Evolutionary conservation across 2,888 invertebrate species (phyloP).

Genomic region (Sepiola atlantica): DNA sequence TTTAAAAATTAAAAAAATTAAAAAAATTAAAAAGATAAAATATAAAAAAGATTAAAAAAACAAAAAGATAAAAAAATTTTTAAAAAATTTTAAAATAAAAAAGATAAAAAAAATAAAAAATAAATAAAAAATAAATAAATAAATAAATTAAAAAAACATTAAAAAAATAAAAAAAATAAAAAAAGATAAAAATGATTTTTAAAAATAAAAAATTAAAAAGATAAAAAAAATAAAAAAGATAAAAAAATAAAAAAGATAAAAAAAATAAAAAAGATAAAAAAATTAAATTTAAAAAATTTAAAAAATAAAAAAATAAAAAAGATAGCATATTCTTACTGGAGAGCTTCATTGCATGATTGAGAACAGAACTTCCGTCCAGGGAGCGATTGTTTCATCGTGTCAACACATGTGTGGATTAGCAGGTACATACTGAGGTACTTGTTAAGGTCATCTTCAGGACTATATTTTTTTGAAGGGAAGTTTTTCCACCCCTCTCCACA

Average conservation of each 20-base stretch:
- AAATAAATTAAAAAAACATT: neutral
- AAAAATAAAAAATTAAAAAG: neutral
- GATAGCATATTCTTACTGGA: neutral
- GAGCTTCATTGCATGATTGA: too few species aligned
- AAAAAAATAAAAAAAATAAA: neutral
- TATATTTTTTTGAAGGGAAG: too few species aligned
- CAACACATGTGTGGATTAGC: too few species aligned
- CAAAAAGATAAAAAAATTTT: neutral
- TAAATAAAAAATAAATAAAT: neutral
- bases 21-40: neutral
- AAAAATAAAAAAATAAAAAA: neutral
- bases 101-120: neutral
- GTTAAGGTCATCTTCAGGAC: too few species aligned
- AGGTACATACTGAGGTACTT: too few species aligned
- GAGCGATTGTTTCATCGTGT: too few species aligned
- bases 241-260: neutral
- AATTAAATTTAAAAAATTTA: neutral
- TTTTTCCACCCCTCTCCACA: too few species aligned
- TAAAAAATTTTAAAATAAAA: neutral
- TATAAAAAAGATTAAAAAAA: neutral
- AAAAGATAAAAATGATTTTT: constrained; percentile 1
- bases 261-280: neutral
- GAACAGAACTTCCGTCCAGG: too few species aligned
- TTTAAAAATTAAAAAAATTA: neutral
- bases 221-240: neutral